phyloP scores from a whole-genome alignment of 1,140 invertebrate genomes.

The Helicoverpa armigera region DNA sequence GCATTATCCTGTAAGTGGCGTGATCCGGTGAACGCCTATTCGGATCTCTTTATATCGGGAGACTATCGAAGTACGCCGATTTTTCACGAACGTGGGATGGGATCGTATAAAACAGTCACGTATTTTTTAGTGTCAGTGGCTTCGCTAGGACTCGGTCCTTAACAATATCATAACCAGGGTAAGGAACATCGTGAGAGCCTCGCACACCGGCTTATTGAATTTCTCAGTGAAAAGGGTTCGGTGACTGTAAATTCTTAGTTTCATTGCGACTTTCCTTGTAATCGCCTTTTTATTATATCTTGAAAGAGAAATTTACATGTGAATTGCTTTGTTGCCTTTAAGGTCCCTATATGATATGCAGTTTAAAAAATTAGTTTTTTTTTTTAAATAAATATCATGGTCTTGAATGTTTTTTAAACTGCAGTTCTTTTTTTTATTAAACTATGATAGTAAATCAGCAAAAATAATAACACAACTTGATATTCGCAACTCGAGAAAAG shows the following conservation, averaged over 20 bases:
- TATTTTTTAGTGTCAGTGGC: conserved; percentile 70
- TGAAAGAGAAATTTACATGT: conserved; percentile 45
- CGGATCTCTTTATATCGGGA: conserved; percentile 71
- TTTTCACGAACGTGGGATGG: conserved; percentile 58
- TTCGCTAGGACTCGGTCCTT: conserved; percentile 57
- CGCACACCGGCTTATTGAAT: conserved; percentile 71
- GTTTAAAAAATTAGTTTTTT: conserved; percentile 6
- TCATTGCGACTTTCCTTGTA: conserved; percentile 47
- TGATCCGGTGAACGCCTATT: conserved; percentile 68
- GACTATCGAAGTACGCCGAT: conserved; percentile 59
- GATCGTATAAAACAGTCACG: conserved; percentile 68
- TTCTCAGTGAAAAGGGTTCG: conserved; percentile 70
- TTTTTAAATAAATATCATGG: neutral
- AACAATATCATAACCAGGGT: conserved; percentile 72
- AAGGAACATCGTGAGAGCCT: conserved; percentile 60
- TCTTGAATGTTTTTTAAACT: neutral
- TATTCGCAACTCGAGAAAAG: neutral
- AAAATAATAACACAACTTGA: neutral
- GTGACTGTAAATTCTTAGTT: conserved; percentile 58
- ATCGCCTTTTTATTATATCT: conserved; percentile 48
- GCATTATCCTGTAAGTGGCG: conserved; percentile 63
- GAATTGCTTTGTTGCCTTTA: conserved; percentile 54
- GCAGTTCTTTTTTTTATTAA: conserved; percentile 7
- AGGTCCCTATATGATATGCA: conserved; percentile 43
- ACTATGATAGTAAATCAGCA: too few relatives aligned